Conservation (phyloP, 1,140 invertebrate species). For the Pomacea maculata region DNA sequence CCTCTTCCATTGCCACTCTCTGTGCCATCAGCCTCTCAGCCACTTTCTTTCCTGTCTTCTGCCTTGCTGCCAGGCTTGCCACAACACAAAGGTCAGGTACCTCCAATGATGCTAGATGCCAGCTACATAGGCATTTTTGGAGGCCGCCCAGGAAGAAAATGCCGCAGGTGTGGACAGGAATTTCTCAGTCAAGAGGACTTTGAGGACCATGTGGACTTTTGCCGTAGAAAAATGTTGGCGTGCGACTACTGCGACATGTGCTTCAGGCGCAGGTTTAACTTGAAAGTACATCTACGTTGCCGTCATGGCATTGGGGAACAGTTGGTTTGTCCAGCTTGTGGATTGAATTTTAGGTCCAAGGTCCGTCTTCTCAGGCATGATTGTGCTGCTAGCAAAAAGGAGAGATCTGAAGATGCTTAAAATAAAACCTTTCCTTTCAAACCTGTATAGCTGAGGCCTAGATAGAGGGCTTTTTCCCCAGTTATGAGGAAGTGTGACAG, state of each 20-base stretch:
- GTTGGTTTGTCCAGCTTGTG: slow-evolving; percentile 8
- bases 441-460: no score
- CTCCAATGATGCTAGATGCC: no score
- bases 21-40: no score
- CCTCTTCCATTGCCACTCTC: no score
- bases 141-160: not conserved
- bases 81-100: no score
- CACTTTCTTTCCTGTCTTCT: no score
- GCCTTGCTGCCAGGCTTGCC: no score
- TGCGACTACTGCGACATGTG: slow-evolving; percentile 26
- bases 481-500: no score
- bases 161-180: not conserved
- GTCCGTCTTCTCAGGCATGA: slow-evolving; percentile 13
- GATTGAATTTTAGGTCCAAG: slow-evolving; percentile 14
- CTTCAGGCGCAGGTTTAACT: slow-evolving; percentile 26
- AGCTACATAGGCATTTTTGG: no score
- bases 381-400: slow-evolving; percentile 12
- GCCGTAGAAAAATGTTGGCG: slow-evolving; percentile 1
- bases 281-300: slow-evolving; percentile 26
- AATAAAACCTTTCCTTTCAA: slow-evolving; percentile 6
- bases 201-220: slow-evolving; percentile 1
- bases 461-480: no score
- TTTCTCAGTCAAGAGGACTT: not conserved
- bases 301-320: slow-evolving; percentile 29
- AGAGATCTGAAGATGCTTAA: not conserved